Base-by-base conservation (phyloP, 2,797 vertebrate species). In the Anas capensis region DNA sequence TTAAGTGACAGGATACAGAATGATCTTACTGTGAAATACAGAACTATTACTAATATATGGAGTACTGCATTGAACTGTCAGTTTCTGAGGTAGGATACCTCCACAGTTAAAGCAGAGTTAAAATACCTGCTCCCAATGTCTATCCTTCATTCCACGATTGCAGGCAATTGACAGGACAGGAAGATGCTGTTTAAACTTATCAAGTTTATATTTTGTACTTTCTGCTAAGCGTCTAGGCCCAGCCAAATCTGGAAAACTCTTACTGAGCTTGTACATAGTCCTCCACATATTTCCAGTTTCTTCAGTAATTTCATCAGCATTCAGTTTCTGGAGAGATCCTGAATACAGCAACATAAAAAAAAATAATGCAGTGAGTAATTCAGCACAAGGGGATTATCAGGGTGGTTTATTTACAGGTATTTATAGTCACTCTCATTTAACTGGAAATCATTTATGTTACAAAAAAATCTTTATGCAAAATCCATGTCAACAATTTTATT, bases 281-380 rank as follows among this genome's bases (percentile, higher is more conserved):
- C 98, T 98, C 98, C 98, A 99, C 99, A 99, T 99, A 46, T 51
- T 96, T n/a, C 96, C 98, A 54, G 98, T 80, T 20, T 99, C 98
- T 8, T 99, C 99, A 0, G 92, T 92, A 10, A 99, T 98, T 80
- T 98, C 98, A 90, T 99, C 98, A 61, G 99, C 98, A 88, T 98
- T 98, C 95, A 99, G 31, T 1, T 97, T 54, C 48, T 70, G 90
- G 44, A 99, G 98, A 42, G 98, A 96, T 46, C 98, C 99, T 99
- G 79, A 77, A 77, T 6, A 56, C 11, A 78, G 48, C 51, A 87
- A n/a, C n/a, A 69, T 8, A 48, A 48, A 24, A 48, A 48, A 48
- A 48, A 13, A 80, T n/a, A 53, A 68, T 80, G 33, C 31, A 46
- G 27, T 44, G 56, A 44, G 49, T 24, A 76, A 46, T 60, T 88